These are phyloP conservation scores for Drosophila buzzatii DNA, from an alignment of 2,888 invertebrate genomes.

Conservation along the genomic window DNA sequence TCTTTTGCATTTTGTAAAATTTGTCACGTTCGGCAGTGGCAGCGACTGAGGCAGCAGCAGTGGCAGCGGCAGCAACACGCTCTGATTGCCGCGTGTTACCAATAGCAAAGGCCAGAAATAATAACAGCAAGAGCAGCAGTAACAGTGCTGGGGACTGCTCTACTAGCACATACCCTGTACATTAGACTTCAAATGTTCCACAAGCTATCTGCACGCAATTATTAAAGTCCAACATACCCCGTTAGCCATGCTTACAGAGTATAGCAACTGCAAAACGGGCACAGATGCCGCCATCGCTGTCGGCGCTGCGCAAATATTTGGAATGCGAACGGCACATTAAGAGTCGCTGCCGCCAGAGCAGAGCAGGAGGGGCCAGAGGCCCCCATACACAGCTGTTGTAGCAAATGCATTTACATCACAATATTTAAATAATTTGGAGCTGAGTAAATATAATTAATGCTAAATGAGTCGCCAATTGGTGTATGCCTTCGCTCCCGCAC, in stretches of 20 bases:
- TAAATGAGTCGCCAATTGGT: slow-evolving; percentile 64
- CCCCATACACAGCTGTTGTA: slow-evolving; percentile 18
- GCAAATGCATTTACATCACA: slow-evolving; percentile 38
- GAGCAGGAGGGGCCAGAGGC: not conserved
- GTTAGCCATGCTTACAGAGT: not conserved
- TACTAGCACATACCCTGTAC: not conserved
- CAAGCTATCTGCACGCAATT: not conserved
- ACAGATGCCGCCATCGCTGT: slow-evolving; percentile 11
- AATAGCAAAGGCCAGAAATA: slow-evolving; percentile 55
- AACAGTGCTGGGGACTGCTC: not conserved
- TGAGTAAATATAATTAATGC: slow-evolving; percentile 60
- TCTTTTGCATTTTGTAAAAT: slow-evolving; percentile 64
- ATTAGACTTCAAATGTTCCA: no score
- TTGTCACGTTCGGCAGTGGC: slow-evolving; percentile 69
- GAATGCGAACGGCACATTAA: slow-evolving; percentile 53
- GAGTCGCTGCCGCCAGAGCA: slow-evolving; percentile 3
- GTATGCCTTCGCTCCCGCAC: not conserved
- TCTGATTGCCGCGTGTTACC: slow-evolving; percentile 58
- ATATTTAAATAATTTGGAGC: slow-evolving; percentile 20
- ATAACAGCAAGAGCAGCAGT: slow-evolving; percentile 12
- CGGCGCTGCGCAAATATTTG: slow-evolving; percentile 35
- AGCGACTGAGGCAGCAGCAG: not conserved
- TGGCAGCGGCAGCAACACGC: slow-evolving; percentile 42
- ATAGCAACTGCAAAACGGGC: slow-evolving; percentile 13
- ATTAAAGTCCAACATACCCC: not conserved